phyloP scores from a whole-genome alignment of 2,888 invertebrate genomes.

The Diaphora mendica region DNA sequence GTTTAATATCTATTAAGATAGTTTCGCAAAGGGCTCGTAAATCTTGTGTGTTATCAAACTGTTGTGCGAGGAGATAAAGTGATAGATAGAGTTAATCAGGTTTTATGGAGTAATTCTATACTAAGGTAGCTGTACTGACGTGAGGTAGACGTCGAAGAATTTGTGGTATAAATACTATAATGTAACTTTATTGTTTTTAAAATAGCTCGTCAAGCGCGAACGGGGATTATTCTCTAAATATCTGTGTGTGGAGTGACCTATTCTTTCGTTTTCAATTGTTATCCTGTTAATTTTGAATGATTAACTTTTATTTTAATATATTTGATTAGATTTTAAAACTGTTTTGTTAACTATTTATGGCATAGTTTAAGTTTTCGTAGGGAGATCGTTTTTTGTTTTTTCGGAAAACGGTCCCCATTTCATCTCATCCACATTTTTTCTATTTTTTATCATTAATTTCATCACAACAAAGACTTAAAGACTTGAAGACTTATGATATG shows the following conservation, averaged over 20 bases:
- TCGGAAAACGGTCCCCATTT: no score
- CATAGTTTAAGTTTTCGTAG: no score
- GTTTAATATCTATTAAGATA: conserved; percentile 48
- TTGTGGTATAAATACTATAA: conserved; percentile 1
- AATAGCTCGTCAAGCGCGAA: background rate
- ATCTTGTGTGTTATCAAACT: conserved; percentile 60
- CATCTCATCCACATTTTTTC: no score
- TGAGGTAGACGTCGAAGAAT: background rate
- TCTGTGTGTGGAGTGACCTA: no score
- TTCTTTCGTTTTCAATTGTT: no score
- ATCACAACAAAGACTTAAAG: no score
- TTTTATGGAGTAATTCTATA: conserved; percentile 19
- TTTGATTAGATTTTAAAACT: background rate
- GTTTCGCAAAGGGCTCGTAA: conserved; percentile 54
- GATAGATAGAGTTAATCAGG: conserved; percentile 50
- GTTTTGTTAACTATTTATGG: background rate
- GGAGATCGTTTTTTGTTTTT: no score
- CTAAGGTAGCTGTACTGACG: background rate
- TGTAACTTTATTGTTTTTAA: background rate
- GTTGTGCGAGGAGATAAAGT: conserved; percentile 45
- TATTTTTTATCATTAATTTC: no score
- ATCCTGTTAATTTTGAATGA: no score
- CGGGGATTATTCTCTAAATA: no score
- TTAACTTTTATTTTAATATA: no score
- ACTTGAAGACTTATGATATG: no score